Evolutionary conservation across 2,113 vertebrate species (phyloP).

Genomic region (Catagonus wagneri): DNA sequence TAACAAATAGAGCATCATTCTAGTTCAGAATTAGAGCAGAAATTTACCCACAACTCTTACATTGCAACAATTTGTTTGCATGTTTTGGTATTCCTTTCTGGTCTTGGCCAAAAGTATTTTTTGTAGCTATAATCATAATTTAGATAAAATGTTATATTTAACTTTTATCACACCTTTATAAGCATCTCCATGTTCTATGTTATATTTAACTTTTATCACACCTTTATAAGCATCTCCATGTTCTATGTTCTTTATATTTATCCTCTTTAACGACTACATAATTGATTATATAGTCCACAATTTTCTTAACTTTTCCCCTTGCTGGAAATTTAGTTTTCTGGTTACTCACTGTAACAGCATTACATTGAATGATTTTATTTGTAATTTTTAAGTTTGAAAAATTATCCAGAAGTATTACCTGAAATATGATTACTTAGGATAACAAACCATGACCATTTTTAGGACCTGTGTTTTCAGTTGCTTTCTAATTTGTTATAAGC

Average conservation of each 20-base stretch:
- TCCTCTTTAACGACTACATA: not conserved
- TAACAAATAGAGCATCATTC: conserved; percentile 1
- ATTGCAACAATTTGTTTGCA: not conserved
- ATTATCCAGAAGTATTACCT: not conserved
- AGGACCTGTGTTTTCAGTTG: not conserved
- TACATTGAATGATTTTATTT: conserved; percentile 17
- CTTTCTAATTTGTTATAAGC: conserved; percentile 3
- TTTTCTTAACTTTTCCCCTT: conserved; percentile 12
- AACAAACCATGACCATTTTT: not conserved
- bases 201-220: not conserved
- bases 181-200: not conserved
- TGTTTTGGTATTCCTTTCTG: conserved; percentile 35
- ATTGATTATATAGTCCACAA: not conserved
- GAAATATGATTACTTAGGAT: not conserved
- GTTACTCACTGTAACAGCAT: not conserved
- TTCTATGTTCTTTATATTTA: not conserved
- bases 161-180: not conserved
- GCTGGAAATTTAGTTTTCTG: conserved; percentile 37
- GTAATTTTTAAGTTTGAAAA: conserved; percentile 41
- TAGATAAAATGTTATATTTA: conserved; percentile 1
- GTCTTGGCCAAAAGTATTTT: conserved; percentile 14
- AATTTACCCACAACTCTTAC: conserved; percentile 8
- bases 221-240: not conserved
- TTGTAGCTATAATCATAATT: not conserved
- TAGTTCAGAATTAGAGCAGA: conserved; percentile 51